These are phyloP conservation scores for Hippopotamus amphibius DNA, from an alignment of 2,113 vertebrate genomes.

Conservation along the genomic window DNA sequence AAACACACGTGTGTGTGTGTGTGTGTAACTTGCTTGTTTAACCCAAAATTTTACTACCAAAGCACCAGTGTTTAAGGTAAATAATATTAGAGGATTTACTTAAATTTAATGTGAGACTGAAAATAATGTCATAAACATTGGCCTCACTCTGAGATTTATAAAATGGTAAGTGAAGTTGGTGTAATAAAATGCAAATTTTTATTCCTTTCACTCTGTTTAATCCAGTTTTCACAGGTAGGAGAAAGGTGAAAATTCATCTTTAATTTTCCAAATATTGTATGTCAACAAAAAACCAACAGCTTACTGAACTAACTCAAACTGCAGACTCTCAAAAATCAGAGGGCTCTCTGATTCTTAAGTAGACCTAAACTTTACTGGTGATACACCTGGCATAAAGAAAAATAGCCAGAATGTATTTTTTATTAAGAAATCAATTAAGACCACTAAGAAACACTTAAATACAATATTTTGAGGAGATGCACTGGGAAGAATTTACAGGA, in stretches of 20 bases:
- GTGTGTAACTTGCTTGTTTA: not conserved
- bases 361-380: not conserved
- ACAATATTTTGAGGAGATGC: not conserved
- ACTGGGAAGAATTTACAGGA: not conserved
- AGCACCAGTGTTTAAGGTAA: not conserved
- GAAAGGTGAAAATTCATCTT: conserved; percentile 42
- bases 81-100: not conserved
- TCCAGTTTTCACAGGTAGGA: conserved; percentile 41
- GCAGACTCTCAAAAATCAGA: conserved; percentile 58
- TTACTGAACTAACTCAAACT: conserved; percentile 53
- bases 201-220: conserved; percentile 64
- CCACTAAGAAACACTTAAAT: not conserved
- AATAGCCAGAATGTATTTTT: not conserved
- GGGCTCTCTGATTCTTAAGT: not conserved
- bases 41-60: not conserved
- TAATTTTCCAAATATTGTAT: conserved; percentile 57
- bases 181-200: conserved; percentile 56
- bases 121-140: conserved; percentile 8
- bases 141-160: conserved; percentile 54
- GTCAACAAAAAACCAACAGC: conserved; percentile 49
- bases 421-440: not conserved
- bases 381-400: not conserved
- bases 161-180: conserved; percentile 53
- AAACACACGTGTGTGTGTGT: not conserved
- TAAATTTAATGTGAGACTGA: conserved; percentile 66